These are phyloP conservation scores for Perizoma affinitatum DNA, from an alignment of 2,888 invertebrate genomes.

Conservation along the genomic window DNA sequence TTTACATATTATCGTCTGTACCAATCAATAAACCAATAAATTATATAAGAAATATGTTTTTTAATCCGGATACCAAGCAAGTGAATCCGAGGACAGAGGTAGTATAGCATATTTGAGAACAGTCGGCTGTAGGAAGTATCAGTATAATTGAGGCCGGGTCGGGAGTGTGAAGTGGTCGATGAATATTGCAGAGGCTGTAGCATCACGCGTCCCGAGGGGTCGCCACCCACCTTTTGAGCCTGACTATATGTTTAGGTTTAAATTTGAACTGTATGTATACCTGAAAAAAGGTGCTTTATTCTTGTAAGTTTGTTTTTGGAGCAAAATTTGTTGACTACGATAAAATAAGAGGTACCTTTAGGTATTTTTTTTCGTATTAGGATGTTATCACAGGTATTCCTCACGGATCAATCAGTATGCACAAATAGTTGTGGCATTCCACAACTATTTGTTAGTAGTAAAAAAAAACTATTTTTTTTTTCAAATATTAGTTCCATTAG, in stretches of 20 bases:
- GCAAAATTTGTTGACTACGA: too few species aligned
- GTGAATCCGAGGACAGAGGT: too few species aligned
- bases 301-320: constrained; percentile 4
- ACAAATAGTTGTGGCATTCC: too few species aligned
- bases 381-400: too few species aligned
- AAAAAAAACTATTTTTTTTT: too few species aligned
- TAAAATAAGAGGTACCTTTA: too few species aligned
- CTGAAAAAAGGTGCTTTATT: constrained; percentile 2
- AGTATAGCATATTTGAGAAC: constrained; percentile 37
- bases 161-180: constrained; percentile 66
- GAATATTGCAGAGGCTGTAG: constrained; percentile 75
- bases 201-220: constrained; percentile 51
- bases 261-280: constrained; percentile 10
- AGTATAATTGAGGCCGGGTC: constrained; percentile 55
- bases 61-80: not conserved
- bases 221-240: constrained; percentile 30
- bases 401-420: too few species aligned
- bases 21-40: too few species aligned
- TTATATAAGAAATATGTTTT: not conserved
- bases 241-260: constrained; percentile 24
- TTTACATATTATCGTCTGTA: too few species aligned
- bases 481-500: too few species aligned
- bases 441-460: too few species aligned
- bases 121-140: constrained; percentile 38
- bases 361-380: too few species aligned